These are phyloP conservation scores for Tethea ocularis DNA, from an alignment of 2,888 invertebrate species.

Conservation along the genomic window DNA sequence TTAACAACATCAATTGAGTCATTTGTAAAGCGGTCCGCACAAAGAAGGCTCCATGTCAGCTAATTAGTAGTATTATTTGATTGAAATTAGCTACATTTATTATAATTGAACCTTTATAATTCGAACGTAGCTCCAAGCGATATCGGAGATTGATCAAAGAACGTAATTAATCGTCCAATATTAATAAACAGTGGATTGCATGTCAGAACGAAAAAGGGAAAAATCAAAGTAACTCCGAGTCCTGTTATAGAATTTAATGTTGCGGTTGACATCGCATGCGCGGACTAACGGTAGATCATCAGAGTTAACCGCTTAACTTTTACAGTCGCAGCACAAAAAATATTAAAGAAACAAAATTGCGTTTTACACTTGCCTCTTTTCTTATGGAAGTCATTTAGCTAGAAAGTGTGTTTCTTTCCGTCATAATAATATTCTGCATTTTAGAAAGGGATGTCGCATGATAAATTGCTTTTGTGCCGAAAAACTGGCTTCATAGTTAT, in stretches of 20 bases:
- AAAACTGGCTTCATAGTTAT: background rate
- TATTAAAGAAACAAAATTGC: conserved; percentile 35
- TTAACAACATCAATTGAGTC: conserved; percentile 79
- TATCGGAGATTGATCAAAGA: conserved; percentile 62
- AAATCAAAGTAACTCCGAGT: conserved; percentile 33
- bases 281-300: conserved; percentile 61
- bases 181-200: conserved; percentile 51
- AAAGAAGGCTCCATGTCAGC: conserved; percentile 74
- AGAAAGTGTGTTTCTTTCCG: background rate
- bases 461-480: background rate
- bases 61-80: conserved; percentile 81
- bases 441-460: background rate
- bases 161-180: conserved; percentile 64
- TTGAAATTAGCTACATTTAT: conserved; percentile 79
- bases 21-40: conserved; percentile 75
- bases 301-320: conserved; percentile 57
- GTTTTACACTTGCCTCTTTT: conserved; percentile 24
- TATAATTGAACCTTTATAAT: conserved; percentile 75
- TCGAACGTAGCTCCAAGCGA: conserved; percentile 57
- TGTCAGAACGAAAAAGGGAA: conserved; percentile 31
- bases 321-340: conserved; percentile 56
- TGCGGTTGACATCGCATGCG: conserved; percentile 70
- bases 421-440: background rate
- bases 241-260: conserved; percentile 54
- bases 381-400: conserved; percentile 11